Evolutionary conservation across 2,888 invertebrate genomes (phyloP), one percentile per base, ranked within the genome.

Genomic region (Luperina testacea): DNA sequence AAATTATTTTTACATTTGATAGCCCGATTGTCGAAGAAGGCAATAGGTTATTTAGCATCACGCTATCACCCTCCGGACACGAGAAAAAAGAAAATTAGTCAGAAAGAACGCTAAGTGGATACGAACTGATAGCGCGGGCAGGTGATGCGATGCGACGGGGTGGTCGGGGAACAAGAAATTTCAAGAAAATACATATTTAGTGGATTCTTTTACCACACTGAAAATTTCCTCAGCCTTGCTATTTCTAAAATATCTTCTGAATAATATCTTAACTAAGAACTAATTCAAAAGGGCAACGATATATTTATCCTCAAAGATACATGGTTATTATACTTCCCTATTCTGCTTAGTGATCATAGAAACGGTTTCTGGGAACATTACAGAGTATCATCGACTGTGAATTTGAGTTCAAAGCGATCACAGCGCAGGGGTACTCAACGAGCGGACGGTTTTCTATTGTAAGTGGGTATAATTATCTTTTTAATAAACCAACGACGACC

Each of bases 401-500:
- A 80, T 72, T 75, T 32, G 45, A 87, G 88, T 87, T 89, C 88
- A 87, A 88, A 88, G 89, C 57, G 61, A 74, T 67, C 57, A 20
- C 42, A 11, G 75, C 13, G 27, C 71, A 80, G 85, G 59, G 76
- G 64, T 69, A 15, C 45, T 64, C 42, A 80, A 74, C 69, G 6
- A 45, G 57, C 15, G n/a, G 48, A 67, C 63, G 48, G n/a, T 11
- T 27, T 24, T 59, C 45, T 78, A 24, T 51, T 59, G 71, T 59
- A 13, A 42, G 24, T 27, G 7, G n/a, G 20, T 20, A 32, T n/a
- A 74, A 76, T 53, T 32, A 67, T 75, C 20, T 59, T 24, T 63
- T 80, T 72, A 63, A 63, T 63, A 51, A 38, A 61, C 4, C 15
- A 51, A 24, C 15, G 38, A 51, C 42, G 27, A 45, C 15, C 15